Evolutionary conservation across 2,888 invertebrate species (phyloP).

Genomic region (Parnassius apollo): DNA sequence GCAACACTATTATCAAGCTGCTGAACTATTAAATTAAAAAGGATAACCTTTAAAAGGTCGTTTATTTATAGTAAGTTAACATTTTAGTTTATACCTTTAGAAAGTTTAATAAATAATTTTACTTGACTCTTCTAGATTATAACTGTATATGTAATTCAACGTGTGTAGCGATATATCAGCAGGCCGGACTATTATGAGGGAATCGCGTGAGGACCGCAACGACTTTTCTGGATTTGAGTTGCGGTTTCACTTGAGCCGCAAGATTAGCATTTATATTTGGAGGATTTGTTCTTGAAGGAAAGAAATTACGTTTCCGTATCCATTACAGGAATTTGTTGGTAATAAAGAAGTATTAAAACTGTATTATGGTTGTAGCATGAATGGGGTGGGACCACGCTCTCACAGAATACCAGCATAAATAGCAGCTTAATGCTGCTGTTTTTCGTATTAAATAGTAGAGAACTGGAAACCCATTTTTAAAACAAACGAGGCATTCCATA

Average conservation of each 20-base stretch:
- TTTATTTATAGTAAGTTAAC: conserved; percentile 1
- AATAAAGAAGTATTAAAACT: too few species aligned
- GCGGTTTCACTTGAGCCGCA: conserved; percentile 29
- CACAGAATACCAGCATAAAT: too few species aligned
- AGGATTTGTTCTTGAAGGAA: neutral
- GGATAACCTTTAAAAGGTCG: conserved; percentile 3
- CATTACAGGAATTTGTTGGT: too few species aligned
- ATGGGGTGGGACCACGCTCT: too few species aligned
- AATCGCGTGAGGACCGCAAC: conserved; percentile 39
- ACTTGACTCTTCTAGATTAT: conserved; percentile 10
- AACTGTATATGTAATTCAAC: conserved; percentile 14
- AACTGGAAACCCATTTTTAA: too few species aligned
- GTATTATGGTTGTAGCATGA: too few species aligned
- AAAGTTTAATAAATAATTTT: conserved; percentile 8
- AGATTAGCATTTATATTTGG: conserved; percentile 27
- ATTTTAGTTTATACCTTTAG: conserved; percentile 4
- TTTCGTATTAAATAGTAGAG: too few species aligned
- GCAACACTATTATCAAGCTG: neutral
- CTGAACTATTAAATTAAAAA: conserved; percentile 10
- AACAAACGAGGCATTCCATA: too few species aligned
- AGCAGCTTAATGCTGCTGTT: too few species aligned
- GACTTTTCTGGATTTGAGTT: conserved; percentile 39
- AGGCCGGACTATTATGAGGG: conserved; percentile 35
- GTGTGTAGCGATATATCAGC: conserved; percentile 26
- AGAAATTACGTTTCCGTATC: too few species aligned